A percentile compares a stretch with the other conserved stretches of the same genome.
phyloP scores from a whole-genome alignment of 2,888 invertebrate genomes.

The Emesis furor region DNA sequence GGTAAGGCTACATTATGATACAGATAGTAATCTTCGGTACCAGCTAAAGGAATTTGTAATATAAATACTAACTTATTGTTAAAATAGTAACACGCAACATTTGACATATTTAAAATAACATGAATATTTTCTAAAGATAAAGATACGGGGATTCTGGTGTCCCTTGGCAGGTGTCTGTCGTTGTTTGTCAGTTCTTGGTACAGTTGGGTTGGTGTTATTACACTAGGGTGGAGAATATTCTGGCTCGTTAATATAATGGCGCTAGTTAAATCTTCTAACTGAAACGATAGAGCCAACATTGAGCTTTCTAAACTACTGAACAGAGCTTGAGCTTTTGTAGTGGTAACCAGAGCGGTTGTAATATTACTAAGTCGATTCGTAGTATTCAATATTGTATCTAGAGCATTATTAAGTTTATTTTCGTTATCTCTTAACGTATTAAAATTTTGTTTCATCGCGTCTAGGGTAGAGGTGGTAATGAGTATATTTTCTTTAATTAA shows the following conservation, averaged over 20 bases:
- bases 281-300: constrained; percentile 26
- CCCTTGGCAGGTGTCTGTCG: neutral
- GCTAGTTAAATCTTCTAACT: constrained; percentile 34
- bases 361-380: neutral
- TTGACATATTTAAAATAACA: neutral
- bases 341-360: neutral
- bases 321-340: neutral
- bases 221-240: constrained; percentile 61
- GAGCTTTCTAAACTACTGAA: constrained; percentile 6
- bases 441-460: neutral
- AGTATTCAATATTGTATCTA: neutral
- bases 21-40: constrained; percentile 32
- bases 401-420: neutral
- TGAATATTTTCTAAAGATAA: neutral
- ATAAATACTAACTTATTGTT: constrained; percentile 50
- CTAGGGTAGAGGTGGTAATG: constrained; percentile 8
- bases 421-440: neutral
- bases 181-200: constrained; percentile 20
- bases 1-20: constrained; percentile 61
- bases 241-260: constrained; percentile 23
- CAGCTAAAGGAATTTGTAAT: constrained; percentile 41
- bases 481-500: constrained; percentile 16
- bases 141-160: neutral
- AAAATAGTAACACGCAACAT: constrained; percentile 45
- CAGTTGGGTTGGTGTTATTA: constrained; percentile 54